Evolutionary conservation across 2,888 invertebrate genomes (phyloP), one percentile per base, ranked within the genome.

Genomic region (Resseliella maxima): DNA sequence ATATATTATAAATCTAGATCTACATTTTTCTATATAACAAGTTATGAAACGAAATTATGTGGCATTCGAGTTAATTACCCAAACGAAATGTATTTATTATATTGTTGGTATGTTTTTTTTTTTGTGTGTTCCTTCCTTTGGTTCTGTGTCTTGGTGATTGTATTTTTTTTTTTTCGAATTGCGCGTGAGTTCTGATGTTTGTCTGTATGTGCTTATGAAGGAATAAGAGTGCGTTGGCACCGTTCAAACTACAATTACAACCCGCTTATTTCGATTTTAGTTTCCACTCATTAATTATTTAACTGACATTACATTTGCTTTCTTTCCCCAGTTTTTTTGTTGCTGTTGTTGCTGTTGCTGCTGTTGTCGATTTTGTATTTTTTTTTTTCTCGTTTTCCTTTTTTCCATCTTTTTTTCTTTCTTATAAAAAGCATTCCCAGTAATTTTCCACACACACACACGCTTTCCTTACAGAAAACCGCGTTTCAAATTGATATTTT

Each of bases 231-330:
- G 31, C 72, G 72, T 72, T 72, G 27, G 72, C 72, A 72, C 27
- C 72, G 35, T 72, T 72, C 31, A 27, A 72, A 31, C 2, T 72
- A 31, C 72, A 72, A 72, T 72, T 72, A 72, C 72, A 15, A 35
- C 72, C 72, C 72, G 72, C 35, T 72, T 72, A 72, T 72, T 72
- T 72, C 31, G 72, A 31, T 31, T 72, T 31, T 18, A 15, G 21
- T 72, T 50, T 50, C 50, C 50, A 15, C 72, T 72, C 72, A 72
- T 72, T 72, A 31, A 72, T 72, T 72, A 72, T 72, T 72, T 31
- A 72, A 31, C 12, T 15, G 31, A 72, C 31, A 72, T 72, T 59
- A 21, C 50, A 35, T 0, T 72, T 10, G 0, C 2, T n/a, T 1
- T 31, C 31, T n/a, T n/a, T n/a, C n/a, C n/a, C n/a, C n/a, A n/a